These are phyloP conservation scores for Chauna torquata DNA, from an alignment of 2,113 vertebrate species.

Conservation along the genomic window DNA sequence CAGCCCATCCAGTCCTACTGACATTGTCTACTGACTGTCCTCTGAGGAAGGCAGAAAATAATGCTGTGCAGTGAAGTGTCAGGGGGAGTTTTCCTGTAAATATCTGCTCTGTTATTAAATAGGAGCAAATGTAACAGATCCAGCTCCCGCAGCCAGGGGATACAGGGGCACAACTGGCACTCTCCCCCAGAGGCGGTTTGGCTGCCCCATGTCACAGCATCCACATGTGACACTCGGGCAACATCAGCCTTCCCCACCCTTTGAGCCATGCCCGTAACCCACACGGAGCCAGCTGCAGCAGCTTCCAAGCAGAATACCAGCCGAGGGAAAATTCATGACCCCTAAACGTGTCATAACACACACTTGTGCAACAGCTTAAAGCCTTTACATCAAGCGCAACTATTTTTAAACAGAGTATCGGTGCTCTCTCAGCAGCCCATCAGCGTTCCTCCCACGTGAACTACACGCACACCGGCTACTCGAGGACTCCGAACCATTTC, in stretches of 20 bases:
- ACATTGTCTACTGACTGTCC: neutral
- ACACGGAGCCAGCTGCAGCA: rapidly evolving
- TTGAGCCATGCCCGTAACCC: neutral
- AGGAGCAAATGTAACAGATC: neutral
- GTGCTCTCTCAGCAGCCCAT: neutral
- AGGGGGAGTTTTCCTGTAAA: neutral
- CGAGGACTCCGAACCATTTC: too few species aligned
- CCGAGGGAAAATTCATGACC: neutral
- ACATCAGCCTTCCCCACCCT: neutral
- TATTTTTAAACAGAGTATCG: neutral
- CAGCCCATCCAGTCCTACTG: neutral
- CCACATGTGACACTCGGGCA: neutral
- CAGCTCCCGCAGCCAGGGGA: neutral
- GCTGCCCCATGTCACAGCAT: neutral
- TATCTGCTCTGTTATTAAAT: neutral
- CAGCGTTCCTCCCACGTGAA: neutral
- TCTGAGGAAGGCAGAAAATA: neutral
- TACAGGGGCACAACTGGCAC: neutral
- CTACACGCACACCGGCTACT: neutral
- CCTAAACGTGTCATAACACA: neutral
- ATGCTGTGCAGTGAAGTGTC: neutral
- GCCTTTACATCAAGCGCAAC: neutral
- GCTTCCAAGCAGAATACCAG: neutral
- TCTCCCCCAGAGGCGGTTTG: neutral
- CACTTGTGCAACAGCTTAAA: neutral